These are phyloP conservation scores for Haemorhous mexicanus DNA, from an alignment of 2,113 vertebrate species.

Conservation along the genomic window DNA sequence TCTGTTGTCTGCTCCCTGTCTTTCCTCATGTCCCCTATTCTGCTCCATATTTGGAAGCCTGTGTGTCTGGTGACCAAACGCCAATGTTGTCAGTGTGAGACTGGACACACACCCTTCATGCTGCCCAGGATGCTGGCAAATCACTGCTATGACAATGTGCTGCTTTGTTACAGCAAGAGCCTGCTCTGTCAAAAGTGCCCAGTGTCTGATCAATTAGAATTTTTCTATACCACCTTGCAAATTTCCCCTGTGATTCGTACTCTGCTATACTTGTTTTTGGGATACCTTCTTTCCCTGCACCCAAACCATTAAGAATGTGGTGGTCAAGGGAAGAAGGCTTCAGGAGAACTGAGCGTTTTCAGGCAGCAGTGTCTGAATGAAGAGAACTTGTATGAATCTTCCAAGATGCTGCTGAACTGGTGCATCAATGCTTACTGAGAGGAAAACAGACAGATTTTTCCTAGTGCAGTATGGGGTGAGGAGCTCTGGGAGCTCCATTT, in stretches of 20 bases:
- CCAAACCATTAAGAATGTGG: fast-evolving
- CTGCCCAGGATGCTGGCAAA: background rate
- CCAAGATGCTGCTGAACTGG: background rate
- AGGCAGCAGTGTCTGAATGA: background rate
- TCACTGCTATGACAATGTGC: background rate
- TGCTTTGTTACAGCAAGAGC: background rate
- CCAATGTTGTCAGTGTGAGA: background rate
- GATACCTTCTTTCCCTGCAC: background rate
- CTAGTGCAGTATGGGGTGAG: background rate
- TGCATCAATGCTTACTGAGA: background rate
- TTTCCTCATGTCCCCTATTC: background rate
- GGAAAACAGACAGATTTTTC: background rate
- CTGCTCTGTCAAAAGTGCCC: background rate
- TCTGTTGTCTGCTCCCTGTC: background rate
- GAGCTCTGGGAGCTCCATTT: background rate
- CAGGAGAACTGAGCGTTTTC: background rate
- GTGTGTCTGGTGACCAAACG: background rate
- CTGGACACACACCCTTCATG: fast-evolving
- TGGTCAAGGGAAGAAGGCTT: background rate
- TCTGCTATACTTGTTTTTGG: background rate
- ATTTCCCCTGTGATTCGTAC: background rate
- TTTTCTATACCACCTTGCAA: background rate
- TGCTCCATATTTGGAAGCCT: background rate
- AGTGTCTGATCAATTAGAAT: background rate
- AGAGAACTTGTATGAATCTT: background rate